phyloP scores from a whole-genome alignment of 1,140 invertebrate species.

The Eulimnadia texana region DNA sequence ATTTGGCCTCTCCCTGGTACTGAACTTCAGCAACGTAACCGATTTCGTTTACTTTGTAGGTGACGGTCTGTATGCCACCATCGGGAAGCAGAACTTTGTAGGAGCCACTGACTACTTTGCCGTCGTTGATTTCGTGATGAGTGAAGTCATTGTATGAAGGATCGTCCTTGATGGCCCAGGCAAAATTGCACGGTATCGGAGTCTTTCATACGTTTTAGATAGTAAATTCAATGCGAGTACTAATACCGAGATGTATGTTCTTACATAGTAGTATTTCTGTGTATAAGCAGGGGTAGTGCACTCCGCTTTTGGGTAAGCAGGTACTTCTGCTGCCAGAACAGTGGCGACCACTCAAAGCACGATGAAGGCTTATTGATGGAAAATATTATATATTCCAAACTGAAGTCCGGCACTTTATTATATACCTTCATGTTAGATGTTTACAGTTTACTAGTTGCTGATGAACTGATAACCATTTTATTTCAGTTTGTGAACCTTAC shows the following conservation, averaged over 20 bases:
- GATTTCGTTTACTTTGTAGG: slow-evolving; percentile 13
- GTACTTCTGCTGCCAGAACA: background rate
- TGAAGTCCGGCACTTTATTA: too few relatives aligned
- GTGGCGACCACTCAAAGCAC: too few relatives aligned
- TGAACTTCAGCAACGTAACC: slow-evolving; percentile 12
- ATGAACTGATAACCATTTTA: too few relatives aligned
- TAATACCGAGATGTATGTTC: background rate
- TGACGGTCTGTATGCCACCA: slow-evolving; percentile 17
- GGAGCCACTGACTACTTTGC: slow-evolving; percentile 15
- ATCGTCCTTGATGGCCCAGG: slow-evolving; percentile 23
- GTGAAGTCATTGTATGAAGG: slow-evolving; percentile 22
- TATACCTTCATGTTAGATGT: too few relatives aligned
- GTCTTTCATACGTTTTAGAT: slow-evolving; percentile 17
- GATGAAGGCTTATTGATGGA: too few relatives aligned
- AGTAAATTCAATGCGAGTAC: background rate
- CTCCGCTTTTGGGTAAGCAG: background rate
- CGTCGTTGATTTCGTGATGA: slow-evolving; percentile 22
- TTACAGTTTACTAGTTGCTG: too few relatives aligned
- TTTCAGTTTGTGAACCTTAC: too few relatives aligned
- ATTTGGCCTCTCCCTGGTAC: slow-evolving; percentile 6
- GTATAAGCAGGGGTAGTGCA: background rate
- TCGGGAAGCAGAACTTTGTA: slow-evolving; percentile 17
- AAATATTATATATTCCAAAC: too few relatives aligned
- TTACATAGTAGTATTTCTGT: background rate
- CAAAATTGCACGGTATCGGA: slow-evolving; percentile 22